Conservation (phyloP, 1,140 invertebrate species). For the Psix sp. region DNA sequence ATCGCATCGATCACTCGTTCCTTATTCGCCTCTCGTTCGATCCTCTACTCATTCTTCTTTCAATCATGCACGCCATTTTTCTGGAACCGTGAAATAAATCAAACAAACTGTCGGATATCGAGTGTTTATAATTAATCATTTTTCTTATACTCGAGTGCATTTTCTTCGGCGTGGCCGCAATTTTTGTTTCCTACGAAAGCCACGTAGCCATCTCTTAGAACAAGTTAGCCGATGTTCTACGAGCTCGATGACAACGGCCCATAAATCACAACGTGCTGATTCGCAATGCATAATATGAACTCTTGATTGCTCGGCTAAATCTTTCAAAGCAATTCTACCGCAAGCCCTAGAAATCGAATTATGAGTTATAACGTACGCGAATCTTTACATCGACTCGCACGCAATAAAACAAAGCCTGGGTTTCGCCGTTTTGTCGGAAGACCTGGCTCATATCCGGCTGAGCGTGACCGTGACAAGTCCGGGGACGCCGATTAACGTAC, state of each 20-base stretch:
- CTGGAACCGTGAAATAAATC: conserved; percentile 21
- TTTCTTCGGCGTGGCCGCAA: conserved; percentile 30
- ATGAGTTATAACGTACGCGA: conserved; percentile 51
- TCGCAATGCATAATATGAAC: conserved; percentile 66
- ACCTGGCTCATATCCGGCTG: conserved; percentile 22
- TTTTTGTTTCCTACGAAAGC: conserved; percentile 47
- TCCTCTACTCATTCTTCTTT: conserved; percentile 2
- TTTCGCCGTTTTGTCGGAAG: conserved; percentile 17
- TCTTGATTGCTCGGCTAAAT: conserved; percentile 61
- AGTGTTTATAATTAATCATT: conserved; percentile 45
- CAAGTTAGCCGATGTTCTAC: conserved; percentile 56
- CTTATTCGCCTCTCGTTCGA: neutral
- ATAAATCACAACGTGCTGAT: conserved; percentile 67
- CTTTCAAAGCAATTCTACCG: conserved; percentile 51
- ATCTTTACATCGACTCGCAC: conserved; percentile 36
- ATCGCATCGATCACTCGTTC: conserved; percentile 29
- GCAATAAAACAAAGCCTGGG: conserved; percentile 49
- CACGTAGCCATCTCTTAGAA: conserved; percentile 37
- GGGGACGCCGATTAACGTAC: conserved; percentile 27
- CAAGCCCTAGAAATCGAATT: conserved; percentile 56
- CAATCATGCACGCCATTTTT: conserved; percentile 8
- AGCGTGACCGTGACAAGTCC: conserved; percentile 13
- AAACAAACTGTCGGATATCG: conserved; percentile 17
- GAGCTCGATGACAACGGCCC: conserved; percentile 56
- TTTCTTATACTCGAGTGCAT: conserved; percentile 39